phyloP scores from a whole-genome alignment of 2,797 vertebrate genomes.

The Tarsius wallacei region DNA sequence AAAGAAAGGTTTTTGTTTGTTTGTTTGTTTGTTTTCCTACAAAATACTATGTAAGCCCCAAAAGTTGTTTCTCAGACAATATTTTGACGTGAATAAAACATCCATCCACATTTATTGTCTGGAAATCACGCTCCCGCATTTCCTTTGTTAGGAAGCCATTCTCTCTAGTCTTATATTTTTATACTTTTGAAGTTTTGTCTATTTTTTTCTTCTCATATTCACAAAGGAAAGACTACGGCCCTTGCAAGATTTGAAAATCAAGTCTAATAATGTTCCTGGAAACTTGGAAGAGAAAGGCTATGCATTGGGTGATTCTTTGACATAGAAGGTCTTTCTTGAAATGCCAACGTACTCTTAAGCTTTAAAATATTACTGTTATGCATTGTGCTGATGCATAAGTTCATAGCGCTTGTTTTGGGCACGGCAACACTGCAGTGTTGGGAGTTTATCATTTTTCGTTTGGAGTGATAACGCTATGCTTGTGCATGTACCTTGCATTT shows the following conservation, averaged over 20 bases:
- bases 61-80: neutral
- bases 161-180: neutral
- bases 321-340: neutral
- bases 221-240: neutral
- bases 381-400: no score
- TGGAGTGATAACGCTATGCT: no score
- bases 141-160: neutral
- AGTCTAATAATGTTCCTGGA: neutral
- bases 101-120: no score
- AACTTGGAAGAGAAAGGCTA: neutral
- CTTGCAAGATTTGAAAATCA: neutral
- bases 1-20: neutral
- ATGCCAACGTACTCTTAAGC: neutral
- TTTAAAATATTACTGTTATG: neutral
- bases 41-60: neutral
- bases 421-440: no score
- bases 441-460: no score
- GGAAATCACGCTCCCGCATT: fast-evolving
- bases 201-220: neutral
- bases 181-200: neutral
- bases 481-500: no score
- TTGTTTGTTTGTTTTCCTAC: neutral
- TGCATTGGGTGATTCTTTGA: neutral
- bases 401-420: no score
- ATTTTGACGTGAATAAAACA: neutral